These are phyloP conservation scores for Ispidina lecontei DNA, from an alignment of 2,797 vertebrate species.

Conservation along the genomic window DNA sequence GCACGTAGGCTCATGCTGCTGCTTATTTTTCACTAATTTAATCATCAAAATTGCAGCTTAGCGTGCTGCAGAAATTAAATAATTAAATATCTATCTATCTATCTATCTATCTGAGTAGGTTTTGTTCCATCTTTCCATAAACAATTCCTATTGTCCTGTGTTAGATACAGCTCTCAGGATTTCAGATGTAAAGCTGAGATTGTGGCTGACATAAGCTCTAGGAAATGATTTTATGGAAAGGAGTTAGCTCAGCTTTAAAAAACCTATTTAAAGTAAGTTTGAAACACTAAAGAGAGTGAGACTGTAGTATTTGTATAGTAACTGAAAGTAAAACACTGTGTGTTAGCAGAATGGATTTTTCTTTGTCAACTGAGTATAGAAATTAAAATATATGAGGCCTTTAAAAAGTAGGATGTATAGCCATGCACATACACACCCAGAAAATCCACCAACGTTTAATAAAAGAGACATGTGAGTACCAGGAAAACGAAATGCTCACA, in stretches of 20 bases:
- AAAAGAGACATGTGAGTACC: neutral
- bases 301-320: neutral
- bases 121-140: neutral
- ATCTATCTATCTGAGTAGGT: accelerated
- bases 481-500: neutral
- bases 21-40: neutral
- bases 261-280: neutral
- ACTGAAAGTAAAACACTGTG: neutral
- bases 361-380: neutral
- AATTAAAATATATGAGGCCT: neutral
- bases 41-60: neutral
- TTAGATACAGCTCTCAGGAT: accelerated
- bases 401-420: neutral
- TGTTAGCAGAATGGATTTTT: neutral
- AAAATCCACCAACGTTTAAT: neutral
- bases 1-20: neutral
- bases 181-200: neutral
- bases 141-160: accelerated
- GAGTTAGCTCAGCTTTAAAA: neutral
- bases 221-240: neutral
- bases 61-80: too few species aligned
- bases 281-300: neutral
- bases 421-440: neutral
- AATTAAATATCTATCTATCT: too few species aligned
- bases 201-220: neutral